A percentile compares a stretch with the other conserved stretches of the same genome.
These are phyloP conservation scores for Drosophila repletoides DNA, from an alignment of 1,140 invertebrate genomes.

Conservation along the genomic window DNA sequence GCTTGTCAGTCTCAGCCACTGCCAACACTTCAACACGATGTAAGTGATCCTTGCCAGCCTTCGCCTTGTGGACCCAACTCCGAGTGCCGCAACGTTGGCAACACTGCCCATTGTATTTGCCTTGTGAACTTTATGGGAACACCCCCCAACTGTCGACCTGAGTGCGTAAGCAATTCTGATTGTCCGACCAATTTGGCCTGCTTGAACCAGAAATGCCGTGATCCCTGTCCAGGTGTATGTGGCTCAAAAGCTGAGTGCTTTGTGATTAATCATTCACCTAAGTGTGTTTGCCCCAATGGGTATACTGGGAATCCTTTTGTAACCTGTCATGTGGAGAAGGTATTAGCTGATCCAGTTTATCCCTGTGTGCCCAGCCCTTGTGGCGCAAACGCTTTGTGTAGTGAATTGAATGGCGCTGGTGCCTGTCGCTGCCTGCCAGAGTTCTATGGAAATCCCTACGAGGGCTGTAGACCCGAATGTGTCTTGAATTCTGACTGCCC, in stretches of 20 bases:
- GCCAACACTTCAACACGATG: conserved; percentile 79
- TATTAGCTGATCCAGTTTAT: conserved; percentile 75
- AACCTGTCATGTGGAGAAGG: conserved; percentile 83
- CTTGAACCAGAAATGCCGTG: conserved; percentile 84
- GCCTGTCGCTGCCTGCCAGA: conserved; percentile 88
- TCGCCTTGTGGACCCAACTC: conserved; percentile 90
- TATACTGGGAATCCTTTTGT: conserved; percentile 88
- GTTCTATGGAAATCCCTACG: conserved; percentile 89
- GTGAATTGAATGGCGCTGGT: conserved; percentile 85
- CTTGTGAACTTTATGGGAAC: conserved; percentile 85
- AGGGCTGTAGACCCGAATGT: conserved; percentile 89
- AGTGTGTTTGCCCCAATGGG: conserved; percentile 86
- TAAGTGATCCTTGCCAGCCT: conserved; percentile 86
- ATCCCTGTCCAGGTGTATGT: conserved; percentile 85
- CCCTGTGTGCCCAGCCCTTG: conserved; percentile 86
- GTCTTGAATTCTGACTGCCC: conserved; percentile 88
- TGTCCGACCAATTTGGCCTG: conserved; percentile 84
- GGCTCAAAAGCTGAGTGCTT: conserved; percentile 86
- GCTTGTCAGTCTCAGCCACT: conserved; percentile 87
- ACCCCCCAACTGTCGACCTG: conserved; percentile 85
- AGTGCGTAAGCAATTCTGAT: conserved; percentile 85
- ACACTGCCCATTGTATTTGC: conserved; percentile 87
- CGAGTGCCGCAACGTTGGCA: conserved; percentile 86
- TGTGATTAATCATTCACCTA: conserved; percentile 86
- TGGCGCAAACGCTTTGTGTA: conserved; percentile 85